Percentiles rank a stretch among this genome's conserved stretches.
Conservation (phyloP, 2,888 invertebrate species). For the Parnassius apollo region DNA sequence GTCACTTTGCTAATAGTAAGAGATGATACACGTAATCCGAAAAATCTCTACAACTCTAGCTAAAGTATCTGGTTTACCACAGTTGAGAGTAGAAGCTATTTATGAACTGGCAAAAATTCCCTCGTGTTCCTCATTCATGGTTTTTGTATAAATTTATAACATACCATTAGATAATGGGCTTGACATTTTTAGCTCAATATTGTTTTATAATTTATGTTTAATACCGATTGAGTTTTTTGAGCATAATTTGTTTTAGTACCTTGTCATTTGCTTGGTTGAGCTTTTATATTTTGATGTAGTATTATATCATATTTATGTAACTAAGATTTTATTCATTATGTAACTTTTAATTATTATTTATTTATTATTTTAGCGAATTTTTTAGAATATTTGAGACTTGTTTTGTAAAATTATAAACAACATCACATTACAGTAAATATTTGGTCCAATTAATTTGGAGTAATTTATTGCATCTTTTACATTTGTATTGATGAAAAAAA, state of each 20-base stretch:
- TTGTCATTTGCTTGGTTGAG: conserved; percentile 50
- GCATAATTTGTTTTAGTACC: conserved; percentile 58
- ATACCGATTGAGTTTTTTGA: conserved; percentile 53
- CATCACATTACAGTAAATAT: background rate
- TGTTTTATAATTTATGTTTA: conserved; percentile 29
- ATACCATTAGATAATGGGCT: background rate
- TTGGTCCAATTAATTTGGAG: conserved; percentile 7
- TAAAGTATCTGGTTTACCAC: conserved; percentile 84
- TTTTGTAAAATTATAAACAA: conserved; percentile 21
- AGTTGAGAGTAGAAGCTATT: conserved; percentile 76
- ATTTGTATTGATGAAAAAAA: background rate
- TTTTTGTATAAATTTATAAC: conserved; percentile 9
- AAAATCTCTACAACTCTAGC: conserved; percentile 63
- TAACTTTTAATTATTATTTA: conserved; percentile 33
- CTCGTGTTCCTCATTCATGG: conserved; percentile 1
- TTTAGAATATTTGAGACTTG: conserved; percentile 21
- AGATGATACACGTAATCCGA: no score
- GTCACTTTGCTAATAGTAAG: no score
- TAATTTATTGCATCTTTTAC: background rate
- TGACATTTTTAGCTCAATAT: conserved; percentile 21
- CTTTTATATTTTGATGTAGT: conserved; percentile 53
- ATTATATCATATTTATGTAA: conserved; percentile 41
- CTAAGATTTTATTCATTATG: conserved; percentile 37
- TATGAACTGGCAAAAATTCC: conserved; percentile 43
- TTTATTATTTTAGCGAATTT: conserved; percentile 21